Conservation (phyloP, 2,888 invertebrate species). For the Erannis defoliaria region DNA sequence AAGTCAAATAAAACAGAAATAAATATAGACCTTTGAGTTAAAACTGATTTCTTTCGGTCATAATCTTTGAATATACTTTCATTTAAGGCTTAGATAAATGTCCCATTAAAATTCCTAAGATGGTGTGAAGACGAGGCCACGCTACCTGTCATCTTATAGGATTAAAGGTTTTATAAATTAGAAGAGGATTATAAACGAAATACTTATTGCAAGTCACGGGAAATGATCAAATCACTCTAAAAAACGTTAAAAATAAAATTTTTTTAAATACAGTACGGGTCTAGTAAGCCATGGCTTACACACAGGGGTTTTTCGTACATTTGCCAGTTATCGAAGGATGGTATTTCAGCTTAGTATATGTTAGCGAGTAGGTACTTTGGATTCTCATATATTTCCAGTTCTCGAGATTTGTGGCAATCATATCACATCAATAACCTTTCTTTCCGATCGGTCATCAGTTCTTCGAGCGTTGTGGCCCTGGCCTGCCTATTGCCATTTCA, state of each 20-base stretch:
- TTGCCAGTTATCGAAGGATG: too few relatives aligned
- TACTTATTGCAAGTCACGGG: background rate
- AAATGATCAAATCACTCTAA: background rate
- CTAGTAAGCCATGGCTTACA: too few relatives aligned
- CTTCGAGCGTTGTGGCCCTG: too few relatives aligned
- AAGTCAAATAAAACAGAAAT: background rate
- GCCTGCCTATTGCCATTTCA: too few relatives aligned
- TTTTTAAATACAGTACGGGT: background rate
- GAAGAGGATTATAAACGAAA: conserved; percentile 20
- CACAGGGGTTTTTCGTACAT: too few relatives aligned
- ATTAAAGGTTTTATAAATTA: conserved; percentile 49
- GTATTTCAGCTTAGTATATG: too few relatives aligned
- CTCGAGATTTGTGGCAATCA: too few relatives aligned
- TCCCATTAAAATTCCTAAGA: conserved; percentile 74
- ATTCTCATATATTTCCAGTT: too few relatives aligned
- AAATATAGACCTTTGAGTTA: conserved; percentile 13
- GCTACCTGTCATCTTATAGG: conserved; percentile 62
- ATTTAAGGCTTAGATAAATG: conserved; percentile 68
- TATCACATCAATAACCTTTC: too few relatives aligned
- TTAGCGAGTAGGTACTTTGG: too few relatives aligned
- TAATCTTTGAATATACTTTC: conserved; percentile 33
- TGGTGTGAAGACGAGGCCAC: conserved; percentile 34
- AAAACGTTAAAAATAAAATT: too few relatives aligned
- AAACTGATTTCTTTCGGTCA: conserved; percentile 35
- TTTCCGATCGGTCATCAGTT: too few relatives aligned